Conservation (phyloP, 2,113 vertebrate genomes). For the Halichoeres trimaculatus region DNA sequence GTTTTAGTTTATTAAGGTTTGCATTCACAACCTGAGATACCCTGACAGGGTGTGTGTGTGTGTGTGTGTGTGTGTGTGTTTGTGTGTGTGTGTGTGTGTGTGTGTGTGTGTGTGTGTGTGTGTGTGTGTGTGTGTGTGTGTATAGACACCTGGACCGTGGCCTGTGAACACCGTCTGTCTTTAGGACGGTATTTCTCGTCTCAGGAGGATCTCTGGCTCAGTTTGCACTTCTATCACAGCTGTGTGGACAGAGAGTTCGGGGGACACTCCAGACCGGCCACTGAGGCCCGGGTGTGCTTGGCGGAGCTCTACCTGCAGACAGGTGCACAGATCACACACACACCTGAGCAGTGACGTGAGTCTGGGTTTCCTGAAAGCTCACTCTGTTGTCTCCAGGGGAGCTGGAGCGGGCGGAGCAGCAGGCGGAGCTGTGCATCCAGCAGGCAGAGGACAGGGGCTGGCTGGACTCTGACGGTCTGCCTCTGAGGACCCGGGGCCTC, state of each 20-base stretch:
- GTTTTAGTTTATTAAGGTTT: no score
- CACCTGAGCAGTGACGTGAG: no score
- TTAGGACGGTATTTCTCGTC: slow-evolving; percentile 42
- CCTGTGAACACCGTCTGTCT: slow-evolving; percentile 53
- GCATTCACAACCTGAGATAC: no score
- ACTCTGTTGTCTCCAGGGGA: slow-evolving; percentile 36
- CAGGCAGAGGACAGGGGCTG: slow-evolving; percentile 7
- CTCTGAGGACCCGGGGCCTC: slow-evolving; percentile 31
- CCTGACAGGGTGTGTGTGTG: no score
- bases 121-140: neutral
- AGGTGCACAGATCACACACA: slow-evolving; percentile 20
- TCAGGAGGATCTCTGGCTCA: slow-evolving; percentile 42
- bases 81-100: no score
- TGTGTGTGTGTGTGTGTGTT: no score
- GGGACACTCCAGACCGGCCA: slow-evolving; percentile 1
- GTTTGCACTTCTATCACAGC: slow-evolving; percentile 55
- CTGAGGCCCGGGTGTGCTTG: slow-evolving; percentile 34
- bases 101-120: no score
- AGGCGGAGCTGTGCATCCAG: slow-evolving; percentile 44
- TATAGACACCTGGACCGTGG: slow-evolving; percentile 32
- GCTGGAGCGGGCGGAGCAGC: slow-evolving; percentile 43
- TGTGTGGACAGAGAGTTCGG: slow-evolving; percentile 29
- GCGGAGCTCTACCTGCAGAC: slow-evolving; percentile 47
- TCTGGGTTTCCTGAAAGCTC: no score
- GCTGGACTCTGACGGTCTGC: slow-evolving; percentile 25